phyloP scores from a whole-genome alignment of 2,797 vertebrate genomes.

The Anabas testudineus region DNA sequence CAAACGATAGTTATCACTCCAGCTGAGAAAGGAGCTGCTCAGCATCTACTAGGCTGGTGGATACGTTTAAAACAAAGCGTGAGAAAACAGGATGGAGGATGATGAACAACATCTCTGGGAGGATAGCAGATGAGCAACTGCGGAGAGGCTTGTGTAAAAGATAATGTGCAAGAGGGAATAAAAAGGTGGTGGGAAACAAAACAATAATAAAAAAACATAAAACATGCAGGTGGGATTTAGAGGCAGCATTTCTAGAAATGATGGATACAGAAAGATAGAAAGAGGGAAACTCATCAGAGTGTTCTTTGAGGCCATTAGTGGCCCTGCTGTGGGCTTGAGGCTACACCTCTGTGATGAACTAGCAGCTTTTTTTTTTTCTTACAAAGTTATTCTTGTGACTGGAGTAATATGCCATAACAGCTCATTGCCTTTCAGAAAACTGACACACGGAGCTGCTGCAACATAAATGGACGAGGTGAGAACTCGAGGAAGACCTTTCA shows the following conservation, averaged over 20 bases:
- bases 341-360: constrained; percentile 49
- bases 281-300: constrained; percentile 55
- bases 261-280: constrained; percentile 34
- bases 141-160: constrained; percentile 44
- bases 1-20: constrained; percentile 71
- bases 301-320: constrained; percentile 65
- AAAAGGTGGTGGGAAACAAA: not conserved
- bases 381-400: constrained; percentile 33
- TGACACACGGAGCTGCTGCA: constrained; percentile 43
- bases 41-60: constrained; percentile 40
- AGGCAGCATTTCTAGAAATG: constrained; percentile 10
- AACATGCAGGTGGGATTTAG: not conserved
- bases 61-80: constrained; percentile 67
- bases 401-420: constrained; percentile 46
- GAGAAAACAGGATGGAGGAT: constrained; percentile 59
- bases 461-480: constrained; percentile 52
- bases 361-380: not conserved
- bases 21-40: constrained; percentile 67
- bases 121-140: constrained; percentile 30
- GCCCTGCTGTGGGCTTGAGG: constrained; percentile 49
- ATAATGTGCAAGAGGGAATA: constrained; percentile 32
- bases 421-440: constrained; percentile 59
- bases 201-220: not conserved
- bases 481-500: constrained; percentile 33
- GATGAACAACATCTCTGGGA: constrained; percentile 63